Evolutionary conservation across 2,888 invertebrate genomes (phyloP).

Genomic region (Hirtodrosophila duncani): DNA sequence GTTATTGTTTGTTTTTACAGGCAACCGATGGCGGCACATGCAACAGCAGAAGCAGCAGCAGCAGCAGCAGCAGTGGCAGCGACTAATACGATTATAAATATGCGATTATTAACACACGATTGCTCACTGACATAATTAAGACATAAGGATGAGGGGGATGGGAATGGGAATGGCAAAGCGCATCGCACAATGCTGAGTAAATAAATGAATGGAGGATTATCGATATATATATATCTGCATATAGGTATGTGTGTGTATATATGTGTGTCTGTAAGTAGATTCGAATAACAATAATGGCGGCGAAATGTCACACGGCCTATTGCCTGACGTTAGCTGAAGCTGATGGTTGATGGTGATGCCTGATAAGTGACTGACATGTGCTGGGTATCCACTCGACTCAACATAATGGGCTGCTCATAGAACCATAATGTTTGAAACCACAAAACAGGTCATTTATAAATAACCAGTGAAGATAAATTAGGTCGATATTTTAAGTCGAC

Average conservation of each 20-base stretch:
- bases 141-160: slow-evolving; percentile 41
- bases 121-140: slow-evolving; percentile 71
- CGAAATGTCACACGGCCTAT: slow-evolving; percentile 53
- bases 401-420: slow-evolving; percentile 57
- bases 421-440: slow-evolving; percentile 44
- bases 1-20: slow-evolving; percentile 49
- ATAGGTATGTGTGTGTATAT: slow-evolving; percentile 4
- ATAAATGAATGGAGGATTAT: slow-evolving; percentile 36
- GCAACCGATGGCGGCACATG: slow-evolving; percentile 34
- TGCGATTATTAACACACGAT: slow-evolving; percentile 75
- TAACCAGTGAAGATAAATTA: slow-evolving; percentile 27
- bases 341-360: slow-evolving; percentile 8
- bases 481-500: too few species aligned
- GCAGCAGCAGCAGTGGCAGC: slow-evolving; percentile 25
- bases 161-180: slow-evolving; percentile 14
- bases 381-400: slow-evolving; percentile 48
- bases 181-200: slow-evolving; percentile 29
- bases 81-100: slow-evolving; percentile 75
- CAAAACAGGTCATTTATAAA: slow-evolving; percentile 54
- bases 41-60: slow-evolving; percentile 22
- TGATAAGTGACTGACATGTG: slow-evolving; percentile 56
- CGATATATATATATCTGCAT: slow-evolving; percentile 1
- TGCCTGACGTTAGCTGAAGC: slow-evolving; percentile 57
- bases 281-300: slow-evolving; percentile 54
- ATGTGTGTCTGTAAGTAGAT: neutral